A percentile compares a stretch with the other conserved stretches of the same genome.
Conservation (phyloP, 2,797 vertebrate species). For the Lindbergichthys nudifrons region DNA sequence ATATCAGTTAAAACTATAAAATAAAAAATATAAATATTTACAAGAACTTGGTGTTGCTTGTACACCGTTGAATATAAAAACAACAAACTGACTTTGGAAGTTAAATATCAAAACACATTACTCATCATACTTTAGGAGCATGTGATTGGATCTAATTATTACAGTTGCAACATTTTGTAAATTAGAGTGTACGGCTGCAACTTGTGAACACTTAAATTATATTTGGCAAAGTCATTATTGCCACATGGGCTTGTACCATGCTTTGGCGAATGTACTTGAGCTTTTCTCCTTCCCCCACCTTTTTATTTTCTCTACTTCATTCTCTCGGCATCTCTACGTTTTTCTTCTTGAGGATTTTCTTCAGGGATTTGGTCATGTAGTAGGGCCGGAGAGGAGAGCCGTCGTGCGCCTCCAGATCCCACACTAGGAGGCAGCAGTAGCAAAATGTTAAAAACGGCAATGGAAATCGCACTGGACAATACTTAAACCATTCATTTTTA, state of each 20-base stretch:
- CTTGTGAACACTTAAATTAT: conserved; percentile 9
- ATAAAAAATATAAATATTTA: conserved; percentile 15
- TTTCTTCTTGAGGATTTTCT: conserved; percentile 76
- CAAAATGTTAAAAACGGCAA: conserved; percentile 41
- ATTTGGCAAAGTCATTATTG: conserved; percentile 27
- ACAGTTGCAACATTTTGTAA: not conserved
- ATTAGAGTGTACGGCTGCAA: conserved; percentile 18
- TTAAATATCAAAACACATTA: not conserved
- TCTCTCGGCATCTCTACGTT: conserved; percentile 27
- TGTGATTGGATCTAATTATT: not conserved
- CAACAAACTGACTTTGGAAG: not conserved
- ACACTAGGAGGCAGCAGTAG: conserved; percentile 85
- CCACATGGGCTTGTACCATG: conserved; percentile 9
- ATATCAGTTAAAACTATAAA: not conserved
- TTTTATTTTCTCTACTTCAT: conserved; percentile 7
- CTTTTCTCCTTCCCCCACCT: conserved; percentile 31
- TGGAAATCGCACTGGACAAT: conserved; percentile 30
- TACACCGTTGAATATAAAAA: conserved; percentile 1
- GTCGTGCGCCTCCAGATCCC: conserved; percentile 85
- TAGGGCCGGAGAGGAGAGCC: conserved; percentile 81
- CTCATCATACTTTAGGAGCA: not conserved
- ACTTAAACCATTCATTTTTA: conserved; percentile 81
- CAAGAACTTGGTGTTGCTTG: conserved; percentile 2
- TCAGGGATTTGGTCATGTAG: conserved; percentile 75
- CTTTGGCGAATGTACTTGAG: conserved; percentile 26